Evolutionary conservation across 2,113 vertebrate genomes (phyloP).

Genomic region (Atlantisia rogersi): DNA sequence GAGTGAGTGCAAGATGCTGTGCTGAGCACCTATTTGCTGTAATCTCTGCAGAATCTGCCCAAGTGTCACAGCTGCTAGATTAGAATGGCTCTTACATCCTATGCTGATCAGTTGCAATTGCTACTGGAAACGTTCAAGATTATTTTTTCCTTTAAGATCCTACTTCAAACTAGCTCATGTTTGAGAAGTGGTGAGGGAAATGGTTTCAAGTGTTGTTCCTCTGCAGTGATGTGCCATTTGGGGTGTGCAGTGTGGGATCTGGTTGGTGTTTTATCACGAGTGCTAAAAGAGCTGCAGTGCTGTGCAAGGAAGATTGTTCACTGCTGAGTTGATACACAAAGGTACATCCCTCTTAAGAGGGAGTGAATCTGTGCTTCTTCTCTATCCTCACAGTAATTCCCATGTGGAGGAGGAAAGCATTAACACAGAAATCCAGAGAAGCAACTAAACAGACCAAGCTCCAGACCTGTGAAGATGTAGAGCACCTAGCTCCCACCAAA

Average conservation of each 20-base stretch:
- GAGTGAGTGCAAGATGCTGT: background rate
- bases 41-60: background rate
- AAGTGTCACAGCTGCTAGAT: background rate
- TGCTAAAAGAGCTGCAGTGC: background rate
- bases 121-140: background rate
- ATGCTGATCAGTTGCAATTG: background rate
- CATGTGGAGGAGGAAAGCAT: background rate
- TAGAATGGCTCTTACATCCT: background rate
- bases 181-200: background rate
- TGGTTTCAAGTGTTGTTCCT: background rate
- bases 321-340: background rate
- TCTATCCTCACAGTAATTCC: background rate
- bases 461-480: background rate
- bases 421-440: background rate
- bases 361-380: background rate
- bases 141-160: background rate
- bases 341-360: background rate
- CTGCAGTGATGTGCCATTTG: background rate
- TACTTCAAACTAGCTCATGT: background rate
- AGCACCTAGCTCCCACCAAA: background rate
- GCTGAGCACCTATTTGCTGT: fast-evolving
- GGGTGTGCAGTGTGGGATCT: background rate
- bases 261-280: background rate
- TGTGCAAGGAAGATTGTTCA: background rate
- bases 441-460: background rate